These are phyloP conservation scores for Pentalonia nigronervosa DNA, from an alignment of 1,140 invertebrate genomes.

Conservation along the genomic window DNA sequence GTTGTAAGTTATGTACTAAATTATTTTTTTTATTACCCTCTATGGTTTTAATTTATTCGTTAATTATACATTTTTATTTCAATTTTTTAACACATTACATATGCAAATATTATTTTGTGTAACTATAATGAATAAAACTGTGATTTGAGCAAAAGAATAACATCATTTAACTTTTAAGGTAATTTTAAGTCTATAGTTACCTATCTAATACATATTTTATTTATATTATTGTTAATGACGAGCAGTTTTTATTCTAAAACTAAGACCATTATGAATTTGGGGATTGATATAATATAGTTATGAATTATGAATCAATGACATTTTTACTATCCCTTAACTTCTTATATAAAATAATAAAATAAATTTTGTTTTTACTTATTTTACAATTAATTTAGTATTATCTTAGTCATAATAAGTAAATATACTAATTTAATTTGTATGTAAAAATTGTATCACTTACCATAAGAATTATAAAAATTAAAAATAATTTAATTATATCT, in stretches of 20 bases:
- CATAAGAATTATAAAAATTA: neutral
- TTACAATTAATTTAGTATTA: neutral
- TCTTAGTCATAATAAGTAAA: neutral
- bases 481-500: neutral
- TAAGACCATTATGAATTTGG: neutral
- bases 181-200: neutral
- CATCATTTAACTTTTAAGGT: neutral
- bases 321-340: neutral
- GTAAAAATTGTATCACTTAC: neutral
- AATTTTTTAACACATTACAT: neutral
- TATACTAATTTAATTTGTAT: neutral
- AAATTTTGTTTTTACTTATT: neutral
- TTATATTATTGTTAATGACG: neutral
- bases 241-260: neutral
- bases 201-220: neutral
- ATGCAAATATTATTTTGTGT: neutral
- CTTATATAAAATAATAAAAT: neutral
- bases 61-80: neutral
- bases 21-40: neutral
- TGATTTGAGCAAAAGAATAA: neutral
- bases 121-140: neutral
- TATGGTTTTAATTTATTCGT: neutral
- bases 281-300: neutral
- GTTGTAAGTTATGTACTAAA: neutral
- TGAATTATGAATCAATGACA: neutral